Evolutionary conservation across 37 sponge, comb jelly and placozoan species (phyloP), one percentile per base, ranked within the genome.

Genomic region (Hormiphora californensis): DNA sequence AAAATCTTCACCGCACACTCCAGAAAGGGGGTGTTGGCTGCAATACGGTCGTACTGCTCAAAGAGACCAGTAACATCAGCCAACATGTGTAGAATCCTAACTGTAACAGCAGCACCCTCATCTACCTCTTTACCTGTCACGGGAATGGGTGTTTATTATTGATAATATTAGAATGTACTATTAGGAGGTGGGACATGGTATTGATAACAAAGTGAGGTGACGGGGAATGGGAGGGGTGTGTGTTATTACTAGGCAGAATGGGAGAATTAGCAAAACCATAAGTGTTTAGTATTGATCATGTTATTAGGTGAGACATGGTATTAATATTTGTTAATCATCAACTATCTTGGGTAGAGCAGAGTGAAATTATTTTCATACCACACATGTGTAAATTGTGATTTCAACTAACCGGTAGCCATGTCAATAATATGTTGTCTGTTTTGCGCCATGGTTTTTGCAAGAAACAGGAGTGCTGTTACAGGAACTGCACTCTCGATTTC

Each of bases 401-500:
- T 49, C 53, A 49, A 49, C 59, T 36, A n/a, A 73, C 81, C 81
- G 1, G 35, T 27, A 41, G 81, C 81, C 35, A 73, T 11, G 46
- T 73, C 81, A 30, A 73, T 73, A 46, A 73, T 73, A 4, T 73
- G 81, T 7, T 73, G 36, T 41, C 81, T 73, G 81, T 73, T 73
- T 40, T 33, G 35, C 17, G 81, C 81, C 3, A 73, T n/a, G 3
- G 43, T n/a, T 41, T 33, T 73, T 19, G 81, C 81, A 21, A 73
- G 81, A 36, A 25, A 73, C 46, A 73, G 44, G 81, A 73, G 43
- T 73, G 81, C 43, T 23, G 81, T 32, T 23, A 73, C 81, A 19
- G 81, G 81, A 27, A 73, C 81, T n/a, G 81, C 81, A 73, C 81
- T 73, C 81, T 73, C 81, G 23, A 73, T 4, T 28, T 73, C 81